These are phyloP conservation scores for Euborellia annulipes DNA, from an alignment of 1,140 invertebrate genomes.

Conservation along the genomic window DNA sequence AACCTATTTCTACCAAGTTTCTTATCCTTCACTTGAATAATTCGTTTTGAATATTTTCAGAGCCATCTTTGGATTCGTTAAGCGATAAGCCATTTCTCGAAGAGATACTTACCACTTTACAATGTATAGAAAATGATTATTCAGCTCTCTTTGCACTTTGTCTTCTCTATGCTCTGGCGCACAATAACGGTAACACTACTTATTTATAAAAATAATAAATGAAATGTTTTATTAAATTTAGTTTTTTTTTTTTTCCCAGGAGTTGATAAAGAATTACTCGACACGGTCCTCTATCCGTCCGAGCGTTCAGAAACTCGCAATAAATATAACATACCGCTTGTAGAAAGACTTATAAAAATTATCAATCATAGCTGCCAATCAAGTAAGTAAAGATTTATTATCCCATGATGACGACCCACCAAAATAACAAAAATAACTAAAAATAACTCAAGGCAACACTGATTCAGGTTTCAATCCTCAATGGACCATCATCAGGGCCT, in stretches of 20 bases:
- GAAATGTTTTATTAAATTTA: too few relatives aligned
- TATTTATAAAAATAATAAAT: too few relatives aligned
- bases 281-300: conserved; percentile 39
- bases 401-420: too few relatives aligned
- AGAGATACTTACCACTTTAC: conserved; percentile 62
- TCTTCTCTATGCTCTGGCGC: conserved; percentile 80
- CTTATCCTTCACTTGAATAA: too few relatives aligned
- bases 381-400: too few relatives aligned
- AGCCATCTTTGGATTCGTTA: conserved; percentile 14
- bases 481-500: too few relatives aligned
- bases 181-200: conserved; percentile 86
- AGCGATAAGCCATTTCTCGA: conserved; percentile 71
- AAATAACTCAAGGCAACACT: too few relatives aligned
- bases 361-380: conserved; percentile 67
- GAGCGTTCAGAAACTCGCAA: conserved; percentile 30
- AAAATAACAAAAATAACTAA: too few relatives aligned
- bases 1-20: too few relatives aligned
- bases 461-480: too few relatives aligned
- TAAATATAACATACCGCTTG: conserved; percentile 54
- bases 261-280: conserved; percentile 52
- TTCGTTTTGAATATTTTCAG: too few relatives aligned
- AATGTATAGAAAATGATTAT: conserved; percentile 88
- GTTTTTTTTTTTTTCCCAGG: conserved; percentile 35
- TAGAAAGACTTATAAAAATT: conserved; percentile 65
- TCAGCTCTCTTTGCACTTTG: conserved; percentile 80